Conservation (phyloP, 2,797 vertebrate species). For the Sphenopsis melanotis region DNA sequence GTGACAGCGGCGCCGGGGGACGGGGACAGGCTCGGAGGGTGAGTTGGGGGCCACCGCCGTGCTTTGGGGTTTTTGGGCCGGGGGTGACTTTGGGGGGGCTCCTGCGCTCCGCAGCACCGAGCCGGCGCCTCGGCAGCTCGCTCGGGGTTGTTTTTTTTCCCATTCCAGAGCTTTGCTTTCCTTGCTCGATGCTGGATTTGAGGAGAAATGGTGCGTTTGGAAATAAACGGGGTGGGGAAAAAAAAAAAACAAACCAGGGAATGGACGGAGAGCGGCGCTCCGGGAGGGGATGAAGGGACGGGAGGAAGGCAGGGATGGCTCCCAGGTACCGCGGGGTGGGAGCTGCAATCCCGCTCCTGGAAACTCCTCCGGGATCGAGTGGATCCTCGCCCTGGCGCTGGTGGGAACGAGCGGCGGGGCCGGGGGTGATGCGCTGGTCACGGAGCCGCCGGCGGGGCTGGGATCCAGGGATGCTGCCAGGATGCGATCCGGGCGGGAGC, state of each 20-base stretch:
- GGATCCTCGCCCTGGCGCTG: neutral
- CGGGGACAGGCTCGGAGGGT: slow-evolving; percentile 27
- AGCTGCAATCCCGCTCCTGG: neutral
- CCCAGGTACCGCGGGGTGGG: neutral
- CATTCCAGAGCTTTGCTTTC: neutral
- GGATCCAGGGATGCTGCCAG: neutral
- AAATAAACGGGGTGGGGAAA: neutral
- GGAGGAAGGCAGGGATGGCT: neutral
- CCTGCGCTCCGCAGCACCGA: neutral
- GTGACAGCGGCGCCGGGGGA: neutral
- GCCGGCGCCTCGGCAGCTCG: neutral
- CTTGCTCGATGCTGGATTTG: neutral
- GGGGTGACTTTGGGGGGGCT: neutral
- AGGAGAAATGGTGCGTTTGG: neutral
- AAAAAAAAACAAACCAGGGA: accelerated
- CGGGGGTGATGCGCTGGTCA: neutral
- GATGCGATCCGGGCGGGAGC: neutral
- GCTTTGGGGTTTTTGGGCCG: accelerated
- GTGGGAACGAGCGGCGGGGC: neutral
- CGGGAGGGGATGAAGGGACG: neutral
- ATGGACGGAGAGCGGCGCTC: neutral
- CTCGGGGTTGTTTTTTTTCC: accelerated
- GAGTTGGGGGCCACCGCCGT: neutral
- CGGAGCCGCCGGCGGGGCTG: neutral
- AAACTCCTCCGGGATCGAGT: neutral